phyloP scores from a whole-genome alignment of 2,888 invertebrate genomes.

The Pachliopta kotzebuea region DNA sequence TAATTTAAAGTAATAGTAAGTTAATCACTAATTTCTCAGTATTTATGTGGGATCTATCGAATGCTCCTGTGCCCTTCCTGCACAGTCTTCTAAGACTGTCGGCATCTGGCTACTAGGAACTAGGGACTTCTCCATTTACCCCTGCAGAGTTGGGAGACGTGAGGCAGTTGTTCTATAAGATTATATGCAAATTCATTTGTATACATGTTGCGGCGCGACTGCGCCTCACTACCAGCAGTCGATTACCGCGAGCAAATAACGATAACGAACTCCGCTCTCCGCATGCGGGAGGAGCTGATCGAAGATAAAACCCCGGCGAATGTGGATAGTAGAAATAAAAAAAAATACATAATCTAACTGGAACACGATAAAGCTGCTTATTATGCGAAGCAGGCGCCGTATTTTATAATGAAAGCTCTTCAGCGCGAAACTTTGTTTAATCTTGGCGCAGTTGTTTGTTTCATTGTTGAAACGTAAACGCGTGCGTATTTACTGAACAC shows the following conservation, averaged over 20 bases:
- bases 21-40: too few relatives aligned
- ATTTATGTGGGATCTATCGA: too few relatives aligned
- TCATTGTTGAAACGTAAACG: not conserved
- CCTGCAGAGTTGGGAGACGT: too few relatives aligned
- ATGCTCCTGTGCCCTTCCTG: too few relatives aligned
- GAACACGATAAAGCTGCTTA: conserved; percentile 8
- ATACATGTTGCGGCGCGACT: not conserved
- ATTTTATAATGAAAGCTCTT: conserved; percentile 5
- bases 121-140: too few relatives aligned
- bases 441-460: conserved; percentile 1
- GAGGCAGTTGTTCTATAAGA: too few relatives aligned
- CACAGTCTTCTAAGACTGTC: too few relatives aligned
- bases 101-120: too few relatives aligned
- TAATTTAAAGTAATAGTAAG: too few relatives aligned
- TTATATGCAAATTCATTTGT: too few relatives aligned
- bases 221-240: conserved; percentile 12
- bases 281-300: conserved; percentile 13
- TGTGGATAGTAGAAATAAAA: conserved; percentile 8
- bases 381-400: not conserved
- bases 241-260: conserved; percentile 17
- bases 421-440: not conserved
- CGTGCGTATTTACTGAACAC: not conserved
- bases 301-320: conserved; percentile 6
- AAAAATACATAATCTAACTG: conserved; percentile 7
- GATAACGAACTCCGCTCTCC: conserved; percentile 21